phyloP scores from a whole-genome alignment of 2,113 vertebrate species.

The Cephalophus harveyi region DNA sequence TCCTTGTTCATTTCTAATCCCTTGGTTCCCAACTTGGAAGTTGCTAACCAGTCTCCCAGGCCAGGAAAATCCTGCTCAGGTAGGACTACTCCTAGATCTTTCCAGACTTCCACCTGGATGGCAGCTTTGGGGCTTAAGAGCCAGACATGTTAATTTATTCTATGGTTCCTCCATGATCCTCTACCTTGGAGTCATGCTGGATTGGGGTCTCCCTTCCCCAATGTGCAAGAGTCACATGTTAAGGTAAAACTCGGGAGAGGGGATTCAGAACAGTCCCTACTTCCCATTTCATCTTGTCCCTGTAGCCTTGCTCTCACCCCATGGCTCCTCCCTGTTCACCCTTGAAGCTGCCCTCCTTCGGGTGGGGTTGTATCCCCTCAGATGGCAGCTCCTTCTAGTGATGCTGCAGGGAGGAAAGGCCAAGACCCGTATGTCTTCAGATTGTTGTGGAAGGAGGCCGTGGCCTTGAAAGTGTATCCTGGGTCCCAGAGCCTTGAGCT shows the following conservation, averaged over 20 bases:
- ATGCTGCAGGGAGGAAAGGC: background rate
- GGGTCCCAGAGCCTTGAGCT: background rate
- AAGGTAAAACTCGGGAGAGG: background rate
- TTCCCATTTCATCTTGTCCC: background rate
- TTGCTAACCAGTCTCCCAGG: background rate
- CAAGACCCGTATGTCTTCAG: background rate
- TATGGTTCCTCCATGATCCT: background rate
- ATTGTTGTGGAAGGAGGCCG: background rate
- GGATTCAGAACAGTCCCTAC: background rate
- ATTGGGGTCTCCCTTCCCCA: background rate
- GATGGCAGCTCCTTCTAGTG: background rate
- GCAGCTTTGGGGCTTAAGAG: background rate
- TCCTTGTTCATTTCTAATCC: background rate
- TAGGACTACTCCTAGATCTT: background rate
- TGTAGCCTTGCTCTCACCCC: background rate
- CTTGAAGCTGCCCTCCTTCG: background rate
- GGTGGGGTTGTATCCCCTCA: background rate
- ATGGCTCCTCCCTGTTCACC: too few species aligned
- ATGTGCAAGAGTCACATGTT: background rate
- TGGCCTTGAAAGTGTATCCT: background rate
- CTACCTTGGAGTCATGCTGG: background rate
- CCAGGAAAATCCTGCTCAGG: background rate
- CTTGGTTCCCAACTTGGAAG: background rate
- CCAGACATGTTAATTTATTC: background rate
- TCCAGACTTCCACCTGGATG: background rate